Conservation (phyloP, 2,888 invertebrate genomes). For the Neelides folsomi region DNA sequence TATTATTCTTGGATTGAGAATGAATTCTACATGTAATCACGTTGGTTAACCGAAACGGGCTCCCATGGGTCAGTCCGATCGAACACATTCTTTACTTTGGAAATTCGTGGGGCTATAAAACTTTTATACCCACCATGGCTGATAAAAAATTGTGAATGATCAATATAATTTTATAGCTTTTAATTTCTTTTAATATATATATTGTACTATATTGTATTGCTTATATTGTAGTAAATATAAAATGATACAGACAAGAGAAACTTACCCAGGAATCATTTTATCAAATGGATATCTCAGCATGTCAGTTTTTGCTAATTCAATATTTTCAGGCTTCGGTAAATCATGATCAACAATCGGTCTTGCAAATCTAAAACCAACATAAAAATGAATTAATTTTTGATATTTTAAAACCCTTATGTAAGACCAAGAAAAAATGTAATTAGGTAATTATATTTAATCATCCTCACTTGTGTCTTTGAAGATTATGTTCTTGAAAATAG, state of each 20-base stretch:
- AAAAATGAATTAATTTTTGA: neutral
- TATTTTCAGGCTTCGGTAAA: constrained; percentile 19
- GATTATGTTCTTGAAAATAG: constrained; percentile 29
- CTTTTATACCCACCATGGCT: constrained; percentile 21
- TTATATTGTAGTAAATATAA: too few species aligned
- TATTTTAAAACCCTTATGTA: neutral
- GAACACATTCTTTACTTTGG: constrained; percentile 25
- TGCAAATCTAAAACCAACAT: constrained; percentile 13
- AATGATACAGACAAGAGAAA: too few species aligned
- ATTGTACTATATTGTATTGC: too few species aligned
- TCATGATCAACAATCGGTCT: constrained; percentile 16
- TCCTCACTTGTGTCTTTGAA: constrained; percentile 24
- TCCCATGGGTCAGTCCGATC: constrained; percentile 23
- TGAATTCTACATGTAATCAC: constrained; percentile 17
- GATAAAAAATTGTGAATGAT: neutral
- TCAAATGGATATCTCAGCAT: constrained; percentile 27
- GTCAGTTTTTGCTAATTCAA: constrained; percentile 20
- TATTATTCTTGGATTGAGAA: neutral
- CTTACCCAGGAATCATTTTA: constrained; percentile 25
- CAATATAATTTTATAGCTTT: too few species aligned
- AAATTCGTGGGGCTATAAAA: constrained; percentile 24
- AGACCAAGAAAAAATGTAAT: neutral
- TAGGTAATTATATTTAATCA: neutral
- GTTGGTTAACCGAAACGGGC: constrained; percentile 19
- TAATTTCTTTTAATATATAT: too few species aligned